Base-by-base conservation (phyloP, 2,113 vertebrate species). In the Callionymus lyra region DNA sequence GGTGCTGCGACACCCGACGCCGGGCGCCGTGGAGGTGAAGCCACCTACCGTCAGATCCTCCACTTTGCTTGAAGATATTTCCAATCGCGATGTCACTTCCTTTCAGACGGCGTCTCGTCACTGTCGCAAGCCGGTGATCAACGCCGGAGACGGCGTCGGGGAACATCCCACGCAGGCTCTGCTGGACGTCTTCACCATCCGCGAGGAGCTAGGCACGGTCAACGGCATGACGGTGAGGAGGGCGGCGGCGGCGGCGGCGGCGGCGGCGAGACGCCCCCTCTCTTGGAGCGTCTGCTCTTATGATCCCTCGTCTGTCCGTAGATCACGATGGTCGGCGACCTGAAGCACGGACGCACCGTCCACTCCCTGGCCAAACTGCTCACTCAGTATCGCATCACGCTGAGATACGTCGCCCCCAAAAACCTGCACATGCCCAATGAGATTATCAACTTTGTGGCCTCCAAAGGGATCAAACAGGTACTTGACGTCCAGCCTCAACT, bases 241-340 rank as follows among this genome's bases (percentile, higher is more conserved):
- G 12, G 21, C 41, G n/a, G 21, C 8, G 21, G 21, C 21, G 21
- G 13, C 2, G 8, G 21, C 8, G 33, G 33, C 17, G 9, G 12
- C 2, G 33, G 9, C 15, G 10, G 12, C 10, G n/a, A 1, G 13
- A 44, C n/a, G 8, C 31, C 17, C 11, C 13, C 6, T 10, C 15
- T 44, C n/a, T 17, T 34, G 5, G 18, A 6, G 2, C 18, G 11
- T 6, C 9, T 12, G 6, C 31, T n/a, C 21, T 27, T 5, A 27
- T 27, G 21, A 5, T 27, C 4, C 21, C 21, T 4, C 21, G 21
- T 8, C 21, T 27, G 4, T 27, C 21, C 21, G 21, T 43, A 98
- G 94, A 91, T 98, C 65, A 98, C 95, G 0, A 98, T 98, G 95
- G 95, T 98, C 1, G 95, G 95, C 0, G 95, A 98, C 70, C 84